phyloP scores from a whole-genome alignment of 2,113 vertebrate species.

The Hiodon tergisus region DNA sequence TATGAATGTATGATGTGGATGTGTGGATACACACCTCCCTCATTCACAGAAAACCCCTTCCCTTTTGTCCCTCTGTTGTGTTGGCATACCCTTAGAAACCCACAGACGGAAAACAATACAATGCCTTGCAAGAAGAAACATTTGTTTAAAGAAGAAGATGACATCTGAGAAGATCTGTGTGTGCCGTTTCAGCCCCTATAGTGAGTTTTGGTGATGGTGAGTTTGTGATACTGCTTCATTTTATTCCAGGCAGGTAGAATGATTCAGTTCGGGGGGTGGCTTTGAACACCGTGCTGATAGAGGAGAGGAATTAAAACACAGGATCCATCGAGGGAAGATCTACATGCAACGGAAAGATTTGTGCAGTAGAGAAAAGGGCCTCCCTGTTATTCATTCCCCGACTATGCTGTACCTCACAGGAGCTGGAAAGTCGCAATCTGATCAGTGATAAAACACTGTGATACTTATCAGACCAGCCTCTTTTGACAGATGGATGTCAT shows the following conservation, averaged over 20 bases:
- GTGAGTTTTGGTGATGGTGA: background rate
- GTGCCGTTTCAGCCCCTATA: constrained; percentile 14
- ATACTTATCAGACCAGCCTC: constrained; percentile 7
- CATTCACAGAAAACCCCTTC: background rate
- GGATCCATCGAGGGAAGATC: background rate
- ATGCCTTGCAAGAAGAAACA: background rate
- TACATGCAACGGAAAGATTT: background rate
- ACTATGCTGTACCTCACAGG: background rate
- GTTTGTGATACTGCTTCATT: constrained; percentile 3
- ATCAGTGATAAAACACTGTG: background rate
- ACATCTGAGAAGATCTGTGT: constrained; percentile 2
- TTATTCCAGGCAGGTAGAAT: background rate
- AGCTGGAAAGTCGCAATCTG: constrained; percentile 3
- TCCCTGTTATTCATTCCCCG: constrained; percentile 11
- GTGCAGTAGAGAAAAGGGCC: background rate
- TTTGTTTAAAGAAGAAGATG: background rate
- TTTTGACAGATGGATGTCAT: constrained; percentile 11
- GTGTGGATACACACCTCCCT: too few species aligned
- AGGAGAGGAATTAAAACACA: background rate
- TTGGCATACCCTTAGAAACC: background rate
- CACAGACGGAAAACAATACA: background rate
- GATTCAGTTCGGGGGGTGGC: background rate
- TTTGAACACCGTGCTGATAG: constrained; percentile 8
- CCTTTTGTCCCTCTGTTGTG: background rate
- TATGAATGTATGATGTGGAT: too few species aligned